Evolutionary conservation across 2,888 invertebrate species (phyloP).

Genomic region (Chloroclystis v-ata): DNA sequence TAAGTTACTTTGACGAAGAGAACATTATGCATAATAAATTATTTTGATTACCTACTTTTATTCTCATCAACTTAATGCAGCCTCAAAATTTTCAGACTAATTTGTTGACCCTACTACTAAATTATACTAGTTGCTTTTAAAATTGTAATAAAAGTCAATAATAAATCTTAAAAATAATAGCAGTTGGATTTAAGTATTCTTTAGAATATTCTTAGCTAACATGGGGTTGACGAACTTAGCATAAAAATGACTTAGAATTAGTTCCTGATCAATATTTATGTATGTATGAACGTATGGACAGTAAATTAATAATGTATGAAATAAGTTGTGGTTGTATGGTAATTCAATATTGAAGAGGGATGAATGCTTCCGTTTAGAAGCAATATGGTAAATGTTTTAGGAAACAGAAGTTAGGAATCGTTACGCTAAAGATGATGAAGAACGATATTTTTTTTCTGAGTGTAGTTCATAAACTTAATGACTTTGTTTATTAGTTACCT

Average conservation of each 20-base stretch:
- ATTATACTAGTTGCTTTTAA: neutral
- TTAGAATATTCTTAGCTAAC: constrained; percentile 3
- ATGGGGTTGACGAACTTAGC: constrained; percentile 14
- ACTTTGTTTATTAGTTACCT: too few relatives aligned
- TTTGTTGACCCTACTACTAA: constrained; percentile 1
- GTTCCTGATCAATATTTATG: constrained; percentile 20
- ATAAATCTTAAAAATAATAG: constrained; percentile 7
- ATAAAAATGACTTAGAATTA: constrained; percentile 11
- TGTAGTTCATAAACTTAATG: too few relatives aligned
- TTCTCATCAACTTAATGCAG: neutral
- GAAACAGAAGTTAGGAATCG: too few relatives aligned
- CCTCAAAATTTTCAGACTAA: neutral
- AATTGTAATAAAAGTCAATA: constrained; percentile 8
- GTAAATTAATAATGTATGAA: constrained; percentile 23
- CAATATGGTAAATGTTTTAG: too few relatives aligned
- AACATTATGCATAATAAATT: too few relatives aligned
- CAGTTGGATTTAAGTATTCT: constrained; percentile 1
- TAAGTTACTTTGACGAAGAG: too few relatives aligned
- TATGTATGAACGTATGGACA: constrained; percentile 2
- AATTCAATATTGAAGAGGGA: constrained; percentile 21
- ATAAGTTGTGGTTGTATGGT: constrained; percentile 23
- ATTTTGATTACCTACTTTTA: too few relatives aligned
- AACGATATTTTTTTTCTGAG: too few relatives aligned
- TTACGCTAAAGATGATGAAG: too few relatives aligned
- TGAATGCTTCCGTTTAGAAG: neutral